Evolutionary conservation across 1,140 invertebrate genomes (phyloP), one percentile per base, ranked within the genome.

Genomic region (Drosophila pseudoananassae): DNA sequence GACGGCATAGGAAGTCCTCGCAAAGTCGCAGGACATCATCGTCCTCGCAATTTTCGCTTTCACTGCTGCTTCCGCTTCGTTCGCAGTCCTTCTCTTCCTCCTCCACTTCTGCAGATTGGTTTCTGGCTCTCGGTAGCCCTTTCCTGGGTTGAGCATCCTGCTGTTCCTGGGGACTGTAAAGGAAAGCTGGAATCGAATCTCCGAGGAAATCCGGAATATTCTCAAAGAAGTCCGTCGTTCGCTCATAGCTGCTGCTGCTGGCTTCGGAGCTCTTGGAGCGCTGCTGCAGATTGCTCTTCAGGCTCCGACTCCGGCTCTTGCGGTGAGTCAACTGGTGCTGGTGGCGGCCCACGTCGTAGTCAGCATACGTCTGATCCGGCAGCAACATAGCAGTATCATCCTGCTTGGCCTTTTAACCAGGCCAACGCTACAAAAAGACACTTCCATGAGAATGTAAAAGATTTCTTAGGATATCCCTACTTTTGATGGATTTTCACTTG

Each of bases 351-450:
- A 84, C 72, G 20, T 73, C 57, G 51, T 90, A 84, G 76, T 92
- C 90, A 53, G 94, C 94, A 90, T 95, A 95, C 29, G 94, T 94
- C 88, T 95, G 94, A 92, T 95, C 94, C 56, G 94, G 94, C 71
- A 94, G 92, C 78, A 95, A 93, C 94, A 94, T 94, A 84, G 76
- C 89, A 91, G 83, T 61, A 64, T 76, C 90, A 88, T 88, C 61
- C 70, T 88, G 83, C 38, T 66, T 68, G 74, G 75, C 57, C 74
- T 65, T 58, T 52, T 54, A 49, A 78, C 53, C 47, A 20, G 54
- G 70, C 23, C 51, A 55, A 49, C n/a, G 5, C 0, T 33, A 20
- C 17, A 20, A 29, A 12, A 60, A 50, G 9, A 15, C 14, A 15
- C 7, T 27, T 27, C 5, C 1, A 27, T 27, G 25, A 27, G 5